Base-by-base conservation (phyloP, 2,797 vertebrate species). In the Coluber constrictor region DNA sequence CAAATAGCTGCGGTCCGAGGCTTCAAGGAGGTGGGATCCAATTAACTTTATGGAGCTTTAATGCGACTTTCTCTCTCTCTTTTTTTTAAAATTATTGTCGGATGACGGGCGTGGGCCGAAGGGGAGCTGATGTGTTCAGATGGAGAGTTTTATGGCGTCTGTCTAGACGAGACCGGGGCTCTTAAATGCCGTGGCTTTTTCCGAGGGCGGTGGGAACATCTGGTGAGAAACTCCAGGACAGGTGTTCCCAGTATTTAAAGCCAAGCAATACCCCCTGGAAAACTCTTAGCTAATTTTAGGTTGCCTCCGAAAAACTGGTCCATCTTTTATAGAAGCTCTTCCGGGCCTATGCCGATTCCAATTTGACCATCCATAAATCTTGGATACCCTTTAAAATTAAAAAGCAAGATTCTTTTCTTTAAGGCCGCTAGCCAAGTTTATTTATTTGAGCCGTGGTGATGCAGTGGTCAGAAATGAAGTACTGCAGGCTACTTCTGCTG, bases 21-120 rank as follows among this genome's bases (percentile, higher is more conserved):
- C 70, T 90, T 83, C 20, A 92, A 66, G 56, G 51, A 66, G 92
- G 92, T 63, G 88, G 74, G 92, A 92, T 90, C 92, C 74, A 92
- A 92, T 92, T 92, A 92, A 66, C 23, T 92, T 92, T 92, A 92
- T 92, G 74, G 59, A 56, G 92, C 59, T 92, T 93, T 66, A 90
- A 93, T 60, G 10, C 18, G 16, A 60, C 59, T 93, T 57, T 59
- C 61, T 70, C 63, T 60, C 8, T 61, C 8, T 54, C 8, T 61
- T 27, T 11, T 54, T 89, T 54, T 63, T 37, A 29, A n/a, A 29
- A n/a, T 54, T 25, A 87, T 63, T 57, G 59, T 93, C 79, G 20
- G 32, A 3, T 56, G 79, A 32, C 10, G 12, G 88, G 86, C 32
- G n/a, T 32, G 79, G 51, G 60, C 51, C 54, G 51, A 57, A 3